Conservation (phyloP, 2,888 invertebrate species). For the Cabera pusaria region DNA sequence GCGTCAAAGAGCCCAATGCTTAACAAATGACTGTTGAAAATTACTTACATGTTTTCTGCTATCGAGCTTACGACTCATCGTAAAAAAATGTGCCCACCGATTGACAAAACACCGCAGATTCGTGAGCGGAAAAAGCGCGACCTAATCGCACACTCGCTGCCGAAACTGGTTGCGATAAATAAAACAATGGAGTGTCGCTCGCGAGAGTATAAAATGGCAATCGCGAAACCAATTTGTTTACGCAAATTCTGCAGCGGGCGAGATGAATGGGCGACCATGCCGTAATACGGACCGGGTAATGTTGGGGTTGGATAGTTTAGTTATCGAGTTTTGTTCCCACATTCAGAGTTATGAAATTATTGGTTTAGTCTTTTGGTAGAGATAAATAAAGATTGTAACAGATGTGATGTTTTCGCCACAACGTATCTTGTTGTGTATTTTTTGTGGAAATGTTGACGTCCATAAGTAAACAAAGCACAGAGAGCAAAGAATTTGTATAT, state of each 20-base stretch:
- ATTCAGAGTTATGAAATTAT: too few relatives aligned
- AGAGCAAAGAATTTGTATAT: too few relatives aligned
- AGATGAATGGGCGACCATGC: constrained; percentile 82
- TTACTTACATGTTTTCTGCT: too few relatives aligned
- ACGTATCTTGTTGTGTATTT: too few relatives aligned
- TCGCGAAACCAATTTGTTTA: constrained; percentile 84
- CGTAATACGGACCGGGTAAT: constrained; percentile 76
- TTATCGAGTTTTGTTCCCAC: constrained; percentile 33
- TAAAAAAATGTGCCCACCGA: constrained; percentile 56
- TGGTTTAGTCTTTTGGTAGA: too few relatives aligned
- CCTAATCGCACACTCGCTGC: constrained; percentile 78
- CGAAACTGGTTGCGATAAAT: constrained; percentile 81
- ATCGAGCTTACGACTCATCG: too few relatives aligned
- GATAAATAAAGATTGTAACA: too few relatives aligned
- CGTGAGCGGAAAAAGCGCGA: constrained; percentile 77
- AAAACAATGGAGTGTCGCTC: constrained; percentile 81
- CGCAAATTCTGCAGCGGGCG: constrained; percentile 82
- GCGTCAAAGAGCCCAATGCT: too few relatives aligned
- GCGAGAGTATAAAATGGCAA: constrained; percentile 83
- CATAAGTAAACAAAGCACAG: too few relatives aligned
- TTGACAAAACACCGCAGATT: constrained; percentile 73
- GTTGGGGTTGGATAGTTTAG: constrained; percentile 21
- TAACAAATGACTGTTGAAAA: too few relatives aligned
- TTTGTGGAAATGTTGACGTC: too few relatives aligned
- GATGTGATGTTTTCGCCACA: too few relatives aligned